Conservation (phyloP, 23 tunicate species). For the Halocynthia roretzi region DNA sequence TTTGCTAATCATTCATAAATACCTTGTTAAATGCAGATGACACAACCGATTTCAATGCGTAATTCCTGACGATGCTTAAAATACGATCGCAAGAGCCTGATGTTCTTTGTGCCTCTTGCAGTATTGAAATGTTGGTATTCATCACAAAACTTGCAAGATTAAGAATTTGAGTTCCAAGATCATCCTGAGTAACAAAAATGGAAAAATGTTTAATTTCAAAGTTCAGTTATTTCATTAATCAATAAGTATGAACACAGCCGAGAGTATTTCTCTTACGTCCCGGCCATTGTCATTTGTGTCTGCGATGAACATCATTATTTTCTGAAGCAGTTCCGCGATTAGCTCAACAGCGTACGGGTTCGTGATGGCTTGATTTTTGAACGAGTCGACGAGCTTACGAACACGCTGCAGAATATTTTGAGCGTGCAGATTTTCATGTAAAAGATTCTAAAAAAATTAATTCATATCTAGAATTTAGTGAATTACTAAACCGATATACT, state of each 20-base stretch:
- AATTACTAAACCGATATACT: not conserved
- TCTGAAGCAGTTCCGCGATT: not conserved
- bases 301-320: not conserved
- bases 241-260: too few species aligned
- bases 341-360: not conserved
- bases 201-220: not conserved
- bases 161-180: not conserved
- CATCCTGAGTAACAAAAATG: not conserved
- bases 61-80: not conserved
- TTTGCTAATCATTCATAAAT: not conserved
- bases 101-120: slow-evolving; percentile 3
- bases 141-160: slow-evolving; percentile 13
- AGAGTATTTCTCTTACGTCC: too few species aligned
- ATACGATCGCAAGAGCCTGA: slow-evolving; percentile 3
- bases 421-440: not conserved
- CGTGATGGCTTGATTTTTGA: not conserved
- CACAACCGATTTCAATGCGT: not conserved
- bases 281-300: too few species aligned
- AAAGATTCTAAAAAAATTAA: not conserved
- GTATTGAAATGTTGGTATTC: slow-evolving; percentile 11
- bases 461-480: too few species aligned
- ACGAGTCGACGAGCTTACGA: not conserved
- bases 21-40: slow-evolving; percentile 1
- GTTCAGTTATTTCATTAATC: too few species aligned
- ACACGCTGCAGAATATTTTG: not conserved